Evolutionary conservation across 2,797 vertebrate species (phyloP), one percentile per base, ranked within the genome.

Genomic region (Jordanella pulchra): DNA sequence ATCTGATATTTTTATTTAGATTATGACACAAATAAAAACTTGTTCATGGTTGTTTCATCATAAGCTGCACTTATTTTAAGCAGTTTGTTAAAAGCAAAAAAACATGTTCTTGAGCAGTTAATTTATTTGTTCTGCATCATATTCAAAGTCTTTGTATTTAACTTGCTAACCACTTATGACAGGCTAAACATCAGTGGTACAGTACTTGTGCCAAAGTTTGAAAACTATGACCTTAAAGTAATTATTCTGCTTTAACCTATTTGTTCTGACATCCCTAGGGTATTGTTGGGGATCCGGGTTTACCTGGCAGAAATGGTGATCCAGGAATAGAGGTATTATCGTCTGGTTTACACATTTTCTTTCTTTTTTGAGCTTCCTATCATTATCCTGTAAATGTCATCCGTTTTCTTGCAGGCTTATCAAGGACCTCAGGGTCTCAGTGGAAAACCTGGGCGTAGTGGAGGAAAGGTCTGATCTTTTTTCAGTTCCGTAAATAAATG

Each of bases 201-300:
- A n/a, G 25, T 27, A 27, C 23, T n/a, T n/a, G 50, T 25, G 23
- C 50, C 50, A 53, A 2, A 53, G 10, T 42, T 39, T 7, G 32
- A 61, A 47, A 70, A 35, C 28, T 21, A 35, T 70, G 25, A 1
- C 3, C 27, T 54, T 21, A 64, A 18, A 77, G 71, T 65, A 30
- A 66, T 53, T 21, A 67, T 13, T 27, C 17, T 25, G 18, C 18
- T 76, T 39, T 67, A 4, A 75, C 48, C 30, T 84, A 67, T 72
- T 67, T 18, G 65, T 30, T 64, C 27, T 5, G 30, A 2, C 77
- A 51, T 87, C 73, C 53, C 0, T 44, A 96, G 96, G 96, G 95
- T 27, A 95, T 95, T 69, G 50, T 92, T 81, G 95, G 95, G 77
- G 95, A 96, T 87, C 94, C 93, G 1, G 95, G 96, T 28, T 72